Evolutionary conservation across 2,113 vertebrate genomes (phyloP).

Genomic region (Oostethus manadensis): DNA sequence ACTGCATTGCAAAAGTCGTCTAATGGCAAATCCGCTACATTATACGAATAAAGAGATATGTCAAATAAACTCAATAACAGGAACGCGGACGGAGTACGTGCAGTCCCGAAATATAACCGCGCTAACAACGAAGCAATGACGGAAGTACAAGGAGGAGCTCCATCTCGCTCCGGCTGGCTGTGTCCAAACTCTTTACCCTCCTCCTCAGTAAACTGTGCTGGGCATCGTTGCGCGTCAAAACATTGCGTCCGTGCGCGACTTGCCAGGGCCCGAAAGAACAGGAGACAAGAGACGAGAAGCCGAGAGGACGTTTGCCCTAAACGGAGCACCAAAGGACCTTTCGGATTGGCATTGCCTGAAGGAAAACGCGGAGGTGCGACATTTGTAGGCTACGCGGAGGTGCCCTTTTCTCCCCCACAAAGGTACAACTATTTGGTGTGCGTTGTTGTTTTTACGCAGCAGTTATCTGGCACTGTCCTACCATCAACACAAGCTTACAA

Average conservation of each 20-base stretch:
- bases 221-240: constrained; percentile 63
- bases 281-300: constrained; percentile 17
- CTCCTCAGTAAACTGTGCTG: constrained; percentile 52
- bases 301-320: constrained; percentile 31
- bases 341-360: constrained; percentile 50
- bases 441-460: constrained; percentile 21
- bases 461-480: background rate
- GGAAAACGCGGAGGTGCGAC: constrained; percentile 49
- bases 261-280: constrained; percentile 25
- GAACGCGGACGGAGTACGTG: no score
- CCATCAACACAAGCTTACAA: background rate
- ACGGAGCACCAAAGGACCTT: constrained; percentile 45
- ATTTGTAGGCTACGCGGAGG: constrained; percentile 49
- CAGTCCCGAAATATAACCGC: no score
- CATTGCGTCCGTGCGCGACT: constrained; percentile 66
- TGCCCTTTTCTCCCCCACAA: constrained; percentile 60
- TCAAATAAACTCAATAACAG: no score
- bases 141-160: constrained; percentile 1
- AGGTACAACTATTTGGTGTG: constrained; percentile 60
- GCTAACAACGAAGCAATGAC: constrained; percentile 5
- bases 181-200: constrained; percentile 27
- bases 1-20: no score
- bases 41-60: no score
- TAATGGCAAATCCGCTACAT: no score
- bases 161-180: constrained; percentile 44